Base-by-base conservation (phyloP, 2,797 vertebrate genomes). In the Triplophysa bombifrons region DNA sequence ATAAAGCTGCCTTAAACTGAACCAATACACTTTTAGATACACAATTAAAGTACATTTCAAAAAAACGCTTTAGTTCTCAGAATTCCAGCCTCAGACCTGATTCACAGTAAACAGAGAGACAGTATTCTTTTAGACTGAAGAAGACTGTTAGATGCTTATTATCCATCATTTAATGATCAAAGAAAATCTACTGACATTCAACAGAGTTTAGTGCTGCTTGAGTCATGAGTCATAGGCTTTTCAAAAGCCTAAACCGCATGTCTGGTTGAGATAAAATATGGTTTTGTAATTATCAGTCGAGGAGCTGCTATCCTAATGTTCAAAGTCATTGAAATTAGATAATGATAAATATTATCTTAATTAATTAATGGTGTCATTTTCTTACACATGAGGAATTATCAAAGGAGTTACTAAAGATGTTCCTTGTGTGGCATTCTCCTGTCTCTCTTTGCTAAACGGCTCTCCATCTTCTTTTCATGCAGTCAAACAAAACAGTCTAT, bases 101-200 rank as follows among this genome's bases (percentile, higher is more conserved):
- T 44, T 67, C 51, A 58, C 50, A 44, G 17, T 30, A 11, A 20
- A 46, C 51, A 16, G 4, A 61, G 65, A 60, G 55, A 13, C 20
- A 19, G 19, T 34, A 56, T 30, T 34, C 38, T 14, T 34, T 69
- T 69, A 70, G 60, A 38, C n/a, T 53, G 19, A 78, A 76, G 38
- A 58, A 11, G 41, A 55, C 10, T 12, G 46, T 48, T 56, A 74
- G 25, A 48, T 64, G n/a, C 38, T 70, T 64, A 70, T 71, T 64
- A 63, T 41, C n/a, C 50, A 38, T 63, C 46, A 25, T 78, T 71
- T 63, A 7, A 56, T 48, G 67, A 71, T 71, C 58, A 78, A 71
- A 71, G 46, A 50, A 63, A 27, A 78, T 25, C 67, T 53, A 51
- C 75, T 70, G 60, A 78, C 58, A 78, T 71, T 64, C 61, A 1